Base-by-base conservation (phyloP, 2,888 invertebrate genomes). In the Dasypolia templi region DNA sequence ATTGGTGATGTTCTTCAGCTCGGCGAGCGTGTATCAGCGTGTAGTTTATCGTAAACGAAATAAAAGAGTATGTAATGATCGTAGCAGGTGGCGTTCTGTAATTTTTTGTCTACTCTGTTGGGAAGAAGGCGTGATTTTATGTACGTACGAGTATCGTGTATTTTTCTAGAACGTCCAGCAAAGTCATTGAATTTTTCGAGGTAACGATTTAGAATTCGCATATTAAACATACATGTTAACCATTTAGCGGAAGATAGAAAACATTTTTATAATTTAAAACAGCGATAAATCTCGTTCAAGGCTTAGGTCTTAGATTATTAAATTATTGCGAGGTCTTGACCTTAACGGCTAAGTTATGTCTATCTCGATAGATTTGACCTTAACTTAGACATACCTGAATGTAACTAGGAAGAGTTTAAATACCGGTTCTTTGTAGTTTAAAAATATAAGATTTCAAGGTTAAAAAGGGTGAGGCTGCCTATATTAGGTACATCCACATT, bases 351-450 rank as follows among this genome's bases (percentile, higher is more conserved):
- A 58, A 58, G 12, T 22, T 39, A 44, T 32, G 39, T 75, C 67
- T 68, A 75, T 78, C 63, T 63, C 39, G 9, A 32, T 53, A 63
- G 12, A 53, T 53, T 63, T 63, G 55, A 78, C 75, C 62, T 80
- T 53, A 7, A 3, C 0, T 22, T 22, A 14, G 5, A 7, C n/a
- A n/a, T n/a, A n/a, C 9, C 19, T 11, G 22, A 2, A 22, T 32
- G 0, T 26, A 35, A 55, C 26, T 49, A 77, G 77, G 59, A 75
- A 70, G 39, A 46, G 14, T 32, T 39, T 32, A 9, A 1, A 11
- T 17, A 46, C 42, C 22, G 29, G 61, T 61, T 69, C 17, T 39
- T 35, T 62, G 26, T 61, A 6, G 3, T 26, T 39, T 12, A 6
- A 39, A 17, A n/a, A 26, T 53, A 2, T 26, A 7, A 53, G 17